phyloP scores from a whole-genome alignment of 2,113 vertebrate genomes.

The Uropsilus gracilis region DNA sequence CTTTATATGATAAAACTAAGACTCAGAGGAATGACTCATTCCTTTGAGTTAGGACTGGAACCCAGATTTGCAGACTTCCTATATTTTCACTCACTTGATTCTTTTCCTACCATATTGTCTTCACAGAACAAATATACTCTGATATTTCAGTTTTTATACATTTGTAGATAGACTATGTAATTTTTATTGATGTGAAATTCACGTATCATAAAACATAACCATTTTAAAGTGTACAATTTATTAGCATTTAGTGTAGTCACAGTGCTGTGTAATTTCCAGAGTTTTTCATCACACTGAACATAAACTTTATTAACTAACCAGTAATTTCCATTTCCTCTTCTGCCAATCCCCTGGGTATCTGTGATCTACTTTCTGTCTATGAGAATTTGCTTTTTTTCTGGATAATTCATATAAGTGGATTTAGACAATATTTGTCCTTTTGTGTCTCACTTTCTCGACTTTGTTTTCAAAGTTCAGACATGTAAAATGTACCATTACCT shows the following conservation, averaged over 20 bases:
- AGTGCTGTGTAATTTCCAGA: not conserved
- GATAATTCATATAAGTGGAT: not conserved
- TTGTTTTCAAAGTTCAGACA: not conserved
- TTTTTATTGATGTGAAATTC: slow-evolving; percentile 39
- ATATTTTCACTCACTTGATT: not conserved
- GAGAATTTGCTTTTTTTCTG: slow-evolving; percentile 44
- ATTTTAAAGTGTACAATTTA: slow-evolving; percentile 21
- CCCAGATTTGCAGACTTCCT: slow-evolving; percentile 35
- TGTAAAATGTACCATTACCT: not conserved
- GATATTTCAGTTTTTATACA: slow-evolving; percentile 29
- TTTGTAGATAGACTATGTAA: not conserved
- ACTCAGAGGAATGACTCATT: not conserved
- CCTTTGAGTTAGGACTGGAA: slow-evolving; percentile 17
- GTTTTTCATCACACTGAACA: slow-evolving; percentile 3
- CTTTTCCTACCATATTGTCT: not conserved
- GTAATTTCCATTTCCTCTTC: not conserved
- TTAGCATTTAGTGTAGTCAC: not conserved
- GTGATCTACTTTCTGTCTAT: not conserved
- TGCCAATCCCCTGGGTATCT: not conserved
- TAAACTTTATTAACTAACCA: not conserved
- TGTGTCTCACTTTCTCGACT: slow-evolving; percentile 1
- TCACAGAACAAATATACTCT: not conserved
- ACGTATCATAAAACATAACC: slow-evolving; percentile 12
- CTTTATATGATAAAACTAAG: not conserved
- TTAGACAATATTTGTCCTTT: not conserved